These are phyloP conservation scores for Erythrocebus patas DNA, from an alignment of 2,113 vertebrate genomes.

Conservation along the genomic window DNA sequence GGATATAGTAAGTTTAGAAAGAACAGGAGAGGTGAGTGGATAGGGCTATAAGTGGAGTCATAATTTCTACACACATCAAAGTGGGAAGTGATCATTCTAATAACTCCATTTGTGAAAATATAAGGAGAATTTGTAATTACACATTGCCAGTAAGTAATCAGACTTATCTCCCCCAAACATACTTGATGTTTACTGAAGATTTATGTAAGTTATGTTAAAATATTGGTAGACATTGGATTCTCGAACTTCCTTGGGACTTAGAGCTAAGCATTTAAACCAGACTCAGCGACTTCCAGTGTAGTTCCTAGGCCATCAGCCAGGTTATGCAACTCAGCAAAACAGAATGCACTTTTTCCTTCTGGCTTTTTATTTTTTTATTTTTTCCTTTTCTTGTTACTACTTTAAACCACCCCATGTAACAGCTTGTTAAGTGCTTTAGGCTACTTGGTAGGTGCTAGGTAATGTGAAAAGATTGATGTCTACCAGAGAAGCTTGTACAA, in stretches of 20 bases:
- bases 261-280: background rate
- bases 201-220: background rate
- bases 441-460: background rate
- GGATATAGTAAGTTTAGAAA: background rate
- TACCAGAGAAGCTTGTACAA: background rate
- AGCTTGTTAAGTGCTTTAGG: conserved; percentile 20
- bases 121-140: background rate
- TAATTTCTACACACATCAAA: background rate
- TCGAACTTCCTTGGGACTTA: background rate
- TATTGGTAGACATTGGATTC: background rate
- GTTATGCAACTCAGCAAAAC: background rate
- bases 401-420: background rate
- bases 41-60: background rate
- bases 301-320: background rate
- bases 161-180: background rate
- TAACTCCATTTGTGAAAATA: background rate
- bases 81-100: background rate
- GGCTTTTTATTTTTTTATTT: background rate
- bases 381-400: background rate
- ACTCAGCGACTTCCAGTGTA: background rate
- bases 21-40: background rate
- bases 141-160: background rate
- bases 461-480: background rate
- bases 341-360: background rate
- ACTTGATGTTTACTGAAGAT: background rate